Percentiles rank a stretch among this genome's conserved stretches.
Conservation (phyloP, 2,888 invertebrate genomes). For the Cryptophagus acutangulus region DNA sequence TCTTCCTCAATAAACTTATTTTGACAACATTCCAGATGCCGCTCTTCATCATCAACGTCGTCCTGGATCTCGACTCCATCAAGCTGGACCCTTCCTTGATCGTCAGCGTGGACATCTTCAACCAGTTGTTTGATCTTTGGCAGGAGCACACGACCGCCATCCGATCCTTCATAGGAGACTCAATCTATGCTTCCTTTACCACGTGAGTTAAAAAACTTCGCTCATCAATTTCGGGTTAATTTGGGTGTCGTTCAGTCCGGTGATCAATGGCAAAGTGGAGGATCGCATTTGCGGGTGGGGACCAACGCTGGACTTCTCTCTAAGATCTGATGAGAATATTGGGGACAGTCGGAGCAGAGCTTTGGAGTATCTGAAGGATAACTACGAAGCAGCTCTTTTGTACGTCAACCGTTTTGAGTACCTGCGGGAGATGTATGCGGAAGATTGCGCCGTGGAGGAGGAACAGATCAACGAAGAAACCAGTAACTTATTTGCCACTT, state of each 20-base stretch:
- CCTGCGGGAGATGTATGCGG: conserved; percentile 64
- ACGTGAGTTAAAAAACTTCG: conserved; percentile 48
- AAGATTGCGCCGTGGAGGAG: conserved; percentile 63
- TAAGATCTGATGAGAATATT: conserved; percentile 63
- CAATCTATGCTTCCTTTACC: conserved; percentile 66
- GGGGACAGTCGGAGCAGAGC: conserved; percentile 53
- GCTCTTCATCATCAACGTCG: conserved; percentile 58
- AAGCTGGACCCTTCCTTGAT: conserved; percentile 59
- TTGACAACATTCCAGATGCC: conserved; percentile 54
- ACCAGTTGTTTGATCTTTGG: conserved; percentile 61
- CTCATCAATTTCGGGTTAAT: conserved; percentile 3
- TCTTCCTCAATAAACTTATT: no score
- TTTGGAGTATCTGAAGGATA: conserved; percentile 53
- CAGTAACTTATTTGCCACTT: conserved; percentile 36
- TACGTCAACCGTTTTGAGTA: conserved; percentile 63
- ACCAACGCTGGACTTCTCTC: conserved; percentile 64
- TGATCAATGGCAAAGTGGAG: conserved; percentile 77
- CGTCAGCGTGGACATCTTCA: conserved; percentile 55
- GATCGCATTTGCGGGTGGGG: conserved; percentile 70
- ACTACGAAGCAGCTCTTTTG: conserved; percentile 58
- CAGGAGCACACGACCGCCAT: conserved; percentile 64
- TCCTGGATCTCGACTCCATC: conserved; percentile 41
- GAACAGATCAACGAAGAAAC: conserved; percentile 60
- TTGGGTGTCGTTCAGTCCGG: conserved; percentile 65
- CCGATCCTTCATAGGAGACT: conserved; percentile 67